These are phyloP conservation scores for Leistus spinibarbis DNA, from an alignment of 2,888 invertebrate genomes.

Conservation along the genomic window DNA sequence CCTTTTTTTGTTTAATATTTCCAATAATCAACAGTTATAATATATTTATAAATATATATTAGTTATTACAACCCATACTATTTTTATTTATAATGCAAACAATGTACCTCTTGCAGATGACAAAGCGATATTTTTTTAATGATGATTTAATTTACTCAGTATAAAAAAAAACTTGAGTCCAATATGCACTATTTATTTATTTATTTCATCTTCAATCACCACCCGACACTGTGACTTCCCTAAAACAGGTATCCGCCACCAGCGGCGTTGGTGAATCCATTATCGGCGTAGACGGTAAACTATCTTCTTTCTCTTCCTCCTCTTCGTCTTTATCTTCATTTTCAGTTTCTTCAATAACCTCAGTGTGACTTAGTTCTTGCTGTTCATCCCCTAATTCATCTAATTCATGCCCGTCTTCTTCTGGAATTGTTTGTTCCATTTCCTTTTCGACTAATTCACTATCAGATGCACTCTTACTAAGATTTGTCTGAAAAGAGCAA, in stretches of 20 bases:
- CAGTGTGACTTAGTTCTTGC: background rate
- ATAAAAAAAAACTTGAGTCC: background rate
- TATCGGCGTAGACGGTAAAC: conserved; percentile 57
- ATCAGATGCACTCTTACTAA: conserved; percentile 43
- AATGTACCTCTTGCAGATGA: conserved; percentile 36
- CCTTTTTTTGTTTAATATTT: conserved; percentile 47
- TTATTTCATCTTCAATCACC: conserved; percentile 55
- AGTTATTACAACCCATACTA: conserved; percentile 36
- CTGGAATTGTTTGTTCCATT: conserved; percentile 53
- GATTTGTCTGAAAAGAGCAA: conserved; percentile 33
- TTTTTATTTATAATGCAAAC: conserved; percentile 16
- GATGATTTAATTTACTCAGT: background rate
- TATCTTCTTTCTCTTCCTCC: conserved; percentile 49
- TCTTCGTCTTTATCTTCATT: conserved; percentile 46
- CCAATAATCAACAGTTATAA: conserved; percentile 40
- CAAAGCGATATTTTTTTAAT: conserved; percentile 19
- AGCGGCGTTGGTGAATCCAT: conserved; percentile 54
- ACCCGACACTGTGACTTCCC: conserved; percentile 62
- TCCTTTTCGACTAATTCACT: conserved; percentile 50
- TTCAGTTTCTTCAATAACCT: background rate
- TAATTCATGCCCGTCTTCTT: conserved; percentile 50
- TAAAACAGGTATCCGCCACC: conserved; percentile 56
- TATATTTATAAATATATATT: conserved; percentile 40
- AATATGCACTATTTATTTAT: background rate
- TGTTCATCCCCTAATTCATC: conserved; percentile 43